Evolutionary conservation across 1,140 invertebrate species (phyloP), one percentile per base, ranked within the genome.

Genomic region (Papilio glaucus): DNA sequence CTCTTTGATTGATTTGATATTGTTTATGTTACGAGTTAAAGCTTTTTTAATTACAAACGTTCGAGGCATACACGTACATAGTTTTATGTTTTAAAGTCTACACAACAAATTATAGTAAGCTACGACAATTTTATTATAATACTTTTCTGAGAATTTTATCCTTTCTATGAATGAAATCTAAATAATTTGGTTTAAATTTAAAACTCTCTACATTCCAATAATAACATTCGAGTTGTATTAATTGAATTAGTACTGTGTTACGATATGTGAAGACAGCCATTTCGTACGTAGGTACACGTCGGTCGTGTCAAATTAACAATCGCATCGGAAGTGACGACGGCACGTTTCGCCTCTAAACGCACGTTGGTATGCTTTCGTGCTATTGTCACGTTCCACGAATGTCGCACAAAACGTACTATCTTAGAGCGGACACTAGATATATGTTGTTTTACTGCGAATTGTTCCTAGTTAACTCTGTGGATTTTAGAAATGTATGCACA

Each of bases 301-400:
- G 67, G 67, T 63, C 72, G 49, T 57, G 49, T 57, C 49, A 57
- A 68, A 73, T 77, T 37, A 73, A 68, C 53, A 65, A 74, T 42
- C 33, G 73, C 68, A 71, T 67, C 62, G 73, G 61, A 75, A 71
- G 61, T 72, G 67, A 77, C 60, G 33, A 73, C 68, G 75, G 72
- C 83, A 84, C 81, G 83, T 86, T 80, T 81, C 15, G 75, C 76
- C 78, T 75, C 72, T 74, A 80, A 78, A 65, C 74, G 71, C 76
- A 77, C 77, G 77, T 80, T 70, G 74, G 68, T 69, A 57, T 63
- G 61, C 72, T 83, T 77, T 85, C 77, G 73, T 75, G 78, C 74
- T 84, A 84, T 82, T 83, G 84, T 86, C 87, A 89, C 87, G 87
- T 89, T 85, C 81, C 62, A 68, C 37, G 81, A 83, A 87, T 78